A percentile compares a stretch with the other conserved stretches of the same genome.
Conservation (phyloP, 2,797 vertebrate species). For the Lithobates pipiens region DNA sequence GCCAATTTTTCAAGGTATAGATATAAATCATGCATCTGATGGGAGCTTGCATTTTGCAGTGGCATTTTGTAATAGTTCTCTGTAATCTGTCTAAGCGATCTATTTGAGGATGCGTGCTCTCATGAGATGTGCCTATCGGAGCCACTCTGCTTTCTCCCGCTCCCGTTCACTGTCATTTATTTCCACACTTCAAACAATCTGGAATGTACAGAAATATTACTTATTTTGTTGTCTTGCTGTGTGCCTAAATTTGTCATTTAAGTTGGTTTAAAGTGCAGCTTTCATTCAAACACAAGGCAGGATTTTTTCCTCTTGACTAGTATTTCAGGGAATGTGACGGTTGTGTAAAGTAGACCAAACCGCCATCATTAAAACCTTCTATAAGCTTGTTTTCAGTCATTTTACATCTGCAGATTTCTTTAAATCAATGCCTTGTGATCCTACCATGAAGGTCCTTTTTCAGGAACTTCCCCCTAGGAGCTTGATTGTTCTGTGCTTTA, state of each 20-base stretch:
- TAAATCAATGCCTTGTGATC: too few species aligned
- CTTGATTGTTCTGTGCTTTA: too few species aligned
- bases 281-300: neutral
- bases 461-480: too few species aligned
- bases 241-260: neutral
- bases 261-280: neutral
- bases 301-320: neutral
- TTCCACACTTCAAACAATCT: neutral
- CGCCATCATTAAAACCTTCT: too few species aligned
- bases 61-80: conserved; percentile 53
- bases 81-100: conserved; percentile 43
- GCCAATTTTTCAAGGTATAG: conserved; percentile 52
- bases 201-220: neutral
- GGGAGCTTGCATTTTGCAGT: conserved; percentile 29
- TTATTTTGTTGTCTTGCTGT: neutral
- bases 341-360: too few species aligned
- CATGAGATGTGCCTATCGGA: conserved; percentile 25
- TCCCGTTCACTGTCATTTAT: neutral
- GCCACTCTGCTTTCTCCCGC: neutral
- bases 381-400: too few species aligned
- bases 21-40: conserved; percentile 56
- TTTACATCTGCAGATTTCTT: too few species aligned
- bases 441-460: too few species aligned
- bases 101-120: conserved; percentile 33
- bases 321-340: too few species aligned